phyloP scores from a whole-genome alignment of 2,113 vertebrate genomes.

The Sakesphorus luctuosus region DNA sequence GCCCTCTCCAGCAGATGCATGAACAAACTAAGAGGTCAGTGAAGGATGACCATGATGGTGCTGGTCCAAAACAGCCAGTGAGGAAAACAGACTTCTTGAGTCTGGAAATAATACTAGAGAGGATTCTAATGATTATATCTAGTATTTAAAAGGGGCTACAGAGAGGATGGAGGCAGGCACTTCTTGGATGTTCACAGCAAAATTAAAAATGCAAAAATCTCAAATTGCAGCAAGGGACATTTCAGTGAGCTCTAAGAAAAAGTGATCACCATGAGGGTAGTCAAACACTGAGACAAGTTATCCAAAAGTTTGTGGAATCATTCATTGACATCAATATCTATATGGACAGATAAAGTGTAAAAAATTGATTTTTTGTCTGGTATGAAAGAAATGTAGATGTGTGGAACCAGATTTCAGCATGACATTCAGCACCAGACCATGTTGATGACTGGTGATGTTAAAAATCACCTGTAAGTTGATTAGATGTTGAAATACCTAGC shows the following conservation, averaged over 20 bases:
- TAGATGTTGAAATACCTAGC: neutral
- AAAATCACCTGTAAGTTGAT: neutral
- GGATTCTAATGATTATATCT: neutral
- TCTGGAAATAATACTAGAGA: neutral
- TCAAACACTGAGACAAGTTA: neutral
- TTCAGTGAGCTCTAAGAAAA: neutral
- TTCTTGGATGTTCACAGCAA: neutral
- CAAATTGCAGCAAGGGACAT: neutral
- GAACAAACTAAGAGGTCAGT: neutral
- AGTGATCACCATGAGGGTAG: neutral
- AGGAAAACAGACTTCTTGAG: neutral
- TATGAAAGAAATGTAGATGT: neutral
- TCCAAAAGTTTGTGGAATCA: neutral
- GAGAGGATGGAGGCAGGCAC: neutral
- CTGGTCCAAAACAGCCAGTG: neutral
- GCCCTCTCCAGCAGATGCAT: neutral
- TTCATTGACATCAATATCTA: neutral
- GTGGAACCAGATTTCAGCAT: neutral
- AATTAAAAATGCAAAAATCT: neutral
- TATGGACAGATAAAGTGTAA: neutral
- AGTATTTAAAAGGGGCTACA: neutral
- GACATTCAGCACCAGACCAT: neutral
- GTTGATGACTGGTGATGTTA: neutral
- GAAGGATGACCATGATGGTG: neutral
- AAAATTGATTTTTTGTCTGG: neutral